A percentile compares a stretch with the other conserved stretches of the same genome.
phyloP scores from a whole-genome alignment of 2,888 invertebrate genomes.

The Meiosimyza decipiens region DNA sequence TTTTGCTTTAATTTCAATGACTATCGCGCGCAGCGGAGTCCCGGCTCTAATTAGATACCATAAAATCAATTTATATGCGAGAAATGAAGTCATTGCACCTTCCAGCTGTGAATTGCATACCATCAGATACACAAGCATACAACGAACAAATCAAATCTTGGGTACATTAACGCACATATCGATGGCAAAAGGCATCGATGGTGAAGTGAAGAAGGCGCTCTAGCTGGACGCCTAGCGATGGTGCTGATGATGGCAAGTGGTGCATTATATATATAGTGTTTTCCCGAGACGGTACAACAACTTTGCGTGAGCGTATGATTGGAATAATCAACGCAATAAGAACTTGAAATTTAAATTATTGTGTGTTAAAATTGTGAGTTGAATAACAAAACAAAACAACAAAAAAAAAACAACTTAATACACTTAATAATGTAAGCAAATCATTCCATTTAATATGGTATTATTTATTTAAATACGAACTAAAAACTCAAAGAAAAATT shows the following conservation, averaged over 20 bases:
- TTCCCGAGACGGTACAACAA: conserved; percentile 32
- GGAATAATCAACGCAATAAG: conserved; percentile 32
- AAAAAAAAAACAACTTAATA: not conserved
- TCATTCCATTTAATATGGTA: too few relatives aligned
- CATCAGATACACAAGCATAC: not conserved
- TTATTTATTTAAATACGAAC: too few relatives aligned
- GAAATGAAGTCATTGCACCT: conserved; percentile 36
- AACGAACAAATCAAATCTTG: not conserved
- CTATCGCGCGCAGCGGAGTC: conserved; percentile 10
- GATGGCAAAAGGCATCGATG: conserved; percentile 5
- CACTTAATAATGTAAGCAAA: not conserved
- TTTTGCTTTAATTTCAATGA: conserved; percentile 3
- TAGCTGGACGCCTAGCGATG: not conserved
- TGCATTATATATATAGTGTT: conserved; percentile 11
- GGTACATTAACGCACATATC: conserved; percentile 6
- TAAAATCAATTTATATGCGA: conserved; percentile 35
- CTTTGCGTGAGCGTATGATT: conserved; percentile 36
- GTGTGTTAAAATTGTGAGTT: not conserved
- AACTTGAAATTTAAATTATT: conserved; percentile 15
- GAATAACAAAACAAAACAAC: conserved; percentile 18
- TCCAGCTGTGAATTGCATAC: conserved; percentile 32
- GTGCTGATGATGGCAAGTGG: conserved; percentile 2
- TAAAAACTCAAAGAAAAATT: too few relatives aligned
- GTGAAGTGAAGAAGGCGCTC: conserved; percentile 7
- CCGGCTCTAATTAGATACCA: conserved; percentile 35